A percentile compares a stretch with the other conserved stretches of the same genome.
Evolutionary conservation across 1,140 invertebrate genomes (phyloP).

Genomic region (Drosophila tristis): DNA sequence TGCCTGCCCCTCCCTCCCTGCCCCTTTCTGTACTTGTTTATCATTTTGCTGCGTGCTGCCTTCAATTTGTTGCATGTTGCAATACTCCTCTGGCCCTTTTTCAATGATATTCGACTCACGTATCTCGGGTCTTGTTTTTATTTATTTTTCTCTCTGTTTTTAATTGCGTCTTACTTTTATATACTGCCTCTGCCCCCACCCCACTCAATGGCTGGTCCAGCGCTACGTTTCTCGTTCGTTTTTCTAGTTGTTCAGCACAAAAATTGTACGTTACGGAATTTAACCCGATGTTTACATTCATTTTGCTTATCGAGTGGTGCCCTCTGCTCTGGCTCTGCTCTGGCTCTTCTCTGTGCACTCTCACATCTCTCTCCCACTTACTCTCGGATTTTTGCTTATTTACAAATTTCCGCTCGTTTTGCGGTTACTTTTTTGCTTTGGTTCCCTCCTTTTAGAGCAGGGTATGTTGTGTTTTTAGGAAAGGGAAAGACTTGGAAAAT

Average conservation of each 20-base stretch:
- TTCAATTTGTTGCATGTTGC: constrained; percentile 70
- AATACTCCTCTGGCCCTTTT: not conserved
- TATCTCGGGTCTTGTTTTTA: constrained; percentile 15
- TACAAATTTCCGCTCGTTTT: constrained; percentile 34
- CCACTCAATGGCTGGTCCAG: too few species aligned
- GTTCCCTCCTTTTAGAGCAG: too few species aligned
- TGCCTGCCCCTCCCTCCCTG: constrained; percentile 3
- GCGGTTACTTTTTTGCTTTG: constrained; percentile 14
- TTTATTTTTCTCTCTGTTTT: constrained; percentile 19
- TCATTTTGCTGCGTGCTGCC: constrained; percentile 70
- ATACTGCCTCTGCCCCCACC: not conserved
- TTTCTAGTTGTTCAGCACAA: constrained; percentile 30
- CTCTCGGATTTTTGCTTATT: constrained; percentile 45
- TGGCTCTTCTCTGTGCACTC: constrained; percentile 8
- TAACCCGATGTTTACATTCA: constrained; percentile 57
- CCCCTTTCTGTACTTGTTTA: constrained; percentile 48
- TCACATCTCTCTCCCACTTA: not conserved
- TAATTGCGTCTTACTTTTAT: constrained; percentile 40
- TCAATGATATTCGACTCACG: constrained; percentile 35
- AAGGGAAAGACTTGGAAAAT: too few species aligned
- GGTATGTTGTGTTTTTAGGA: too few species aligned
- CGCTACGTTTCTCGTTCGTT: not conserved
- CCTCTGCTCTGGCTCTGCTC: not conserved
- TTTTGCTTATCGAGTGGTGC: constrained; percentile 39
- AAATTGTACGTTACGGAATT: constrained; percentile 15